Base-by-base conservation (phyloP, 2,797 vertebrate genomes). In the Eulemur albifrons region DNA sequence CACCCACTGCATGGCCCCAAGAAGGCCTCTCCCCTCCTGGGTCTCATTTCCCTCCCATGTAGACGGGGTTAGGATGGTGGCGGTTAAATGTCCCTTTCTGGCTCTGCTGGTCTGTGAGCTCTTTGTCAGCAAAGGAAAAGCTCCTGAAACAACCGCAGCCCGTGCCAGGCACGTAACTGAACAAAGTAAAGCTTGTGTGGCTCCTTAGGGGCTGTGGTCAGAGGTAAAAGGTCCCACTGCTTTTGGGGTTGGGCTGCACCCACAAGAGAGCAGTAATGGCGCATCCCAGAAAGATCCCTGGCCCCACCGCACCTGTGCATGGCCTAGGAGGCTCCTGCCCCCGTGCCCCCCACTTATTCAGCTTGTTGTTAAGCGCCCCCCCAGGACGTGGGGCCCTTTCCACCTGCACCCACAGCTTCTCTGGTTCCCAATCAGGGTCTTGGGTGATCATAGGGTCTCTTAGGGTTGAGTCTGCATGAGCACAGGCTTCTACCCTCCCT, bases 91-190 rank as follows among this genome's bases (percentile, higher is more conserved):
- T 43, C 35, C 32, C 79, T 50, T 27, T 61, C 48, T 15, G 23
- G 1, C 63, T 83, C 75, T 80, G 61, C 48, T 48, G 69, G 77
- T 57, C 75, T 40, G 8, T 2, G 50, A 20, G 23, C 43, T 94
- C 40, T 73, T 0, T 70, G n/a, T 65, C 35, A 72, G 38, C 38
- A 35, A 57, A 94, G 79, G 65, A 89, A n/a, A 30, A 8, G 17
- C 17, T 70, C 65, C 38, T n/a, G 1, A 43, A 40, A 38, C 0
- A n/a, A 30, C 52, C 2, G 0, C 4, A n/a, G 2, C 70, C 43
- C 30, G 0, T 7, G 48, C 38, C 0, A 0, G 65, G 83, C 80
- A 17, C 0, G 3, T 23, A 6, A 35, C 14, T 17, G 25, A 80
- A 63, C 75, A 54, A 21, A 14, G n/a, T 9, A 54, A 38, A 59